phyloP scores from a whole-genome alignment of 2,797 vertebrate species.

The Pygocentrus nattereri region DNA sequence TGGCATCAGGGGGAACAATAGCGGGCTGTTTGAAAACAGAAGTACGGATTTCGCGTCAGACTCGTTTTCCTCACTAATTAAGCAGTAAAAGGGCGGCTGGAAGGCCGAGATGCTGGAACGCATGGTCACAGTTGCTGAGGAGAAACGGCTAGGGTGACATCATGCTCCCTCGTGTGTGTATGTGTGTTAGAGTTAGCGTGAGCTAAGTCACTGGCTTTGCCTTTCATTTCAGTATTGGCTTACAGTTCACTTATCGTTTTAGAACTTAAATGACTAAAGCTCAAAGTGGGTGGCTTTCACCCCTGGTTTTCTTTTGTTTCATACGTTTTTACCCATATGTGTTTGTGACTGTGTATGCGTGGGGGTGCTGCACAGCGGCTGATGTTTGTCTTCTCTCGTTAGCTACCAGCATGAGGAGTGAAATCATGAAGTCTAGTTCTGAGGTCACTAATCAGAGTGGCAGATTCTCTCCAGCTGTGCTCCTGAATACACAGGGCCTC shows the following conservation, averaged over 20 bases:
- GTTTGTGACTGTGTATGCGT: conserved; percentile 25
- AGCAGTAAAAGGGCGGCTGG: conserved; percentile 56
- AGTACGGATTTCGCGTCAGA: conserved; percentile 51
- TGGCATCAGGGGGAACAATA: conserved; percentile 62
- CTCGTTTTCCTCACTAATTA: conserved; percentile 61
- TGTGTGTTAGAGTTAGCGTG: not conserved
- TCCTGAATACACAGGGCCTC: conserved; percentile 70
- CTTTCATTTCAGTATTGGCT: conserved; percentile 49
- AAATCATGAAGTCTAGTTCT: conserved; percentile 73
- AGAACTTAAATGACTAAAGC: conserved; percentile 26
- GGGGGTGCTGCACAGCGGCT: conserved; percentile 31
- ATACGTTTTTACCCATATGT: conserved; percentile 30
- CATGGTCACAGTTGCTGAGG: conserved; percentile 62
- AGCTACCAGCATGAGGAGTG: conserved; percentile 69
- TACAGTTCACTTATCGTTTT: conserved; percentile 17
- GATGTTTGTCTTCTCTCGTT: conserved; percentile 75
- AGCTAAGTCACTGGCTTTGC: conserved; percentile 16
- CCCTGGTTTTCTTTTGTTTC: conserved; percentile 40
- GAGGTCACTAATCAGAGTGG: conserved; percentile 72
- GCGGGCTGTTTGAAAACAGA: conserved; percentile 54
- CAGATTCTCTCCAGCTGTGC: conserved; percentile 79
- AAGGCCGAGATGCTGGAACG: conserved; percentile 51
- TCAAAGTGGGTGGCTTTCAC: conserved; percentile 37
- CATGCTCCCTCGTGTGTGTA: conserved; percentile 44
- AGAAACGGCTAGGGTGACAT: conserved; percentile 57